Evolutionary conservation across 1,140 invertebrate genomes (phyloP).

Genomic region (Cyclina sinensis): DNA sequence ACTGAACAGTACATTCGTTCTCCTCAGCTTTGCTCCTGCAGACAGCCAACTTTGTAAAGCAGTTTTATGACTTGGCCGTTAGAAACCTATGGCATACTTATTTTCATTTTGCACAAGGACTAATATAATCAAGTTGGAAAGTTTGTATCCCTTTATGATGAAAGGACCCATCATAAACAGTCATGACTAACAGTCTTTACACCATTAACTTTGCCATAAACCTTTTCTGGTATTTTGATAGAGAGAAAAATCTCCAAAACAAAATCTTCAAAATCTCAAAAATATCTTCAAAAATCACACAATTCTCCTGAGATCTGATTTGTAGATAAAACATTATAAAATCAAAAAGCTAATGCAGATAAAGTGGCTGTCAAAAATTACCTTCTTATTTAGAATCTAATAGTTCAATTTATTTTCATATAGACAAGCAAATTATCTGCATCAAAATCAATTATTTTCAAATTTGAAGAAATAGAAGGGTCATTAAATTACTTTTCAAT

Average conservation of each 20-base stretch:
- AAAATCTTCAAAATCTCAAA: too few species aligned
- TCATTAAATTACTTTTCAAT: background rate
- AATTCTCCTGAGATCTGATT: background rate
- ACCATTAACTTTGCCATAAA: background rate
- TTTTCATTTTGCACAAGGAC: background rate
- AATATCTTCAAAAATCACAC: conserved; percentile 15
- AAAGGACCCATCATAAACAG: too few species aligned
- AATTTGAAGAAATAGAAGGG: conserved; percentile 8
- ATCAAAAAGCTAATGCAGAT: background rate
- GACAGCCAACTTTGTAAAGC: too few species aligned
- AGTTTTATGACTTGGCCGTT: too few species aligned
- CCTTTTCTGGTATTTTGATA: too few species aligned
- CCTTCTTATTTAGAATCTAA: too few species aligned
- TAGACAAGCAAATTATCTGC: background rate
- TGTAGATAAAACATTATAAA: background rate
- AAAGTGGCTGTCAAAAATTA: background rate
- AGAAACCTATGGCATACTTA: too few species aligned
- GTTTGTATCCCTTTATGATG: too few species aligned
- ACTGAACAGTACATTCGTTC: too few species aligned
- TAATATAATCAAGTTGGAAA: background rate
- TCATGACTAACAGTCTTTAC: too few species aligned
- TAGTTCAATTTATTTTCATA: conserved; percentile 31
- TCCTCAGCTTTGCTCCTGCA: too few species aligned
- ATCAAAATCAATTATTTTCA: conserved; percentile 4
- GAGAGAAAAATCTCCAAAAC: background rate